Conservation (phyloP, 2,113 vertebrate genomes). For the Hoplias malabaricus region DNA sequence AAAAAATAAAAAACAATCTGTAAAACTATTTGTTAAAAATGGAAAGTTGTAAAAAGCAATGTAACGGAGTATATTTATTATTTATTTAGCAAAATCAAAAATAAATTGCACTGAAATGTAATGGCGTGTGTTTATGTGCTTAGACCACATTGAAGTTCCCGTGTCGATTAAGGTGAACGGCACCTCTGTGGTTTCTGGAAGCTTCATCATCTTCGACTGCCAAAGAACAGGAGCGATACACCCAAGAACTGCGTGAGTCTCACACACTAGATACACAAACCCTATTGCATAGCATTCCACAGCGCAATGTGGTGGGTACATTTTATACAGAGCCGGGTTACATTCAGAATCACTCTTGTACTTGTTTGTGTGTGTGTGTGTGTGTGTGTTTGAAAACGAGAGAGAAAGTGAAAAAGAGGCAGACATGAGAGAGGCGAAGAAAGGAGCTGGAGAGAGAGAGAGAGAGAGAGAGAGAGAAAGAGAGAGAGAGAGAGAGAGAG, state of each 20-base stretch:
- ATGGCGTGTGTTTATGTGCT: no score
- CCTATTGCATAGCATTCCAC: background rate
- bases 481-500: no score
- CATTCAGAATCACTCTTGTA: background rate
- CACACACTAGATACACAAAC: background rate
- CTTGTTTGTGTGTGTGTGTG: slow-evolving; percentile 36
- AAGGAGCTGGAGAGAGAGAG: slow-evolving; percentile 41
- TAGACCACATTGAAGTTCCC: slow-evolving; percentile 86
- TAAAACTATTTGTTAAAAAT: no score
- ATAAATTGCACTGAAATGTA: no score
- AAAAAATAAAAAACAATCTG: no score
- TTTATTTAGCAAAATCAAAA: no score
- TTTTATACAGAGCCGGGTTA: background rate
- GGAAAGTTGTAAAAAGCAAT: no score
- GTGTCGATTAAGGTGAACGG: slow-evolving; percentile 85
- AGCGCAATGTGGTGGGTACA: background rate
- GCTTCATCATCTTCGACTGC: slow-evolving; percentile 92
- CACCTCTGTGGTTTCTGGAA: slow-evolving; percentile 83
- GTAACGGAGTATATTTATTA: no score
- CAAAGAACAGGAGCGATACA: slow-evolving; percentile 82
- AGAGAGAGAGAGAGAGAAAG: slow-evolving; percentile 27
- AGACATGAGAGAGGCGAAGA: no score
- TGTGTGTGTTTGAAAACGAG: slow-evolving; percentile 29
- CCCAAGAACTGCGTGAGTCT: slow-evolving; percentile 84
- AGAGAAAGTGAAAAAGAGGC: no score